These are phyloP conservation scores for Ochlodes sylvanus DNA, from an alignment of 2,888 invertebrate genomes.

Conservation along the genomic window DNA sequence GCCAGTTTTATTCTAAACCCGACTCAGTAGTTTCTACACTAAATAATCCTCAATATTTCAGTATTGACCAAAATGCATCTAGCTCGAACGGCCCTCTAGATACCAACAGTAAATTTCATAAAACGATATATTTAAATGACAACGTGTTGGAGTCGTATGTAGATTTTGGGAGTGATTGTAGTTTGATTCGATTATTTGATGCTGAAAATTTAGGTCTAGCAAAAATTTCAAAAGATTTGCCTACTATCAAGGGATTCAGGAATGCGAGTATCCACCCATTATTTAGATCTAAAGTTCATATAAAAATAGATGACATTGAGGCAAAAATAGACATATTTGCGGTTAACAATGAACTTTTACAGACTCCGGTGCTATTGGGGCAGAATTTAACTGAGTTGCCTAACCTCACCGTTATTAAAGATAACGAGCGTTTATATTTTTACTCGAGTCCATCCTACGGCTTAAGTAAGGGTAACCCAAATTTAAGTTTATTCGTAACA, in stretches of 20 bases:
- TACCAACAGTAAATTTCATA: conserved; percentile 24
- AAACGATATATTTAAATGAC: conserved; percentile 13
- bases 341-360: conserved; percentile 3
- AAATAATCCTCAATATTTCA: too few relatives aligned
- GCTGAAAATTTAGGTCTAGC: not conserved
- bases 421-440: not conserved
- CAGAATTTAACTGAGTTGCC: conserved; percentile 19
- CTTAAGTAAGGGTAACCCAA: not conserved
- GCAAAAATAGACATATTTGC: not conserved
- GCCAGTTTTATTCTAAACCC: too few relatives aligned
- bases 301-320: conserved; percentile 1
- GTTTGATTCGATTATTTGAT: not conserved
- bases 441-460: not conserved
- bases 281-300: conserved; percentile 16
- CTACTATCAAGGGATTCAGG: conserved; percentile 41
- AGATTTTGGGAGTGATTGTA: conserved; percentile 33
- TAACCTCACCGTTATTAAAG: conserved; percentile 9
- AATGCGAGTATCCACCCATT: conserved; percentile 35
- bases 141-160: not conserved
- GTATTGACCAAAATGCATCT: too few relatives aligned
- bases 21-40: too few relatives aligned
- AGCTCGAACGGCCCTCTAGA: not conserved
- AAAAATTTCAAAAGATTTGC: conserved; percentile 26
- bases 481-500: not conserved
- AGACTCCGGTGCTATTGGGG: not conserved